Conservation (phyloP, 2,113 vertebrate species). For the Saccopteryx bilineata region DNA sequence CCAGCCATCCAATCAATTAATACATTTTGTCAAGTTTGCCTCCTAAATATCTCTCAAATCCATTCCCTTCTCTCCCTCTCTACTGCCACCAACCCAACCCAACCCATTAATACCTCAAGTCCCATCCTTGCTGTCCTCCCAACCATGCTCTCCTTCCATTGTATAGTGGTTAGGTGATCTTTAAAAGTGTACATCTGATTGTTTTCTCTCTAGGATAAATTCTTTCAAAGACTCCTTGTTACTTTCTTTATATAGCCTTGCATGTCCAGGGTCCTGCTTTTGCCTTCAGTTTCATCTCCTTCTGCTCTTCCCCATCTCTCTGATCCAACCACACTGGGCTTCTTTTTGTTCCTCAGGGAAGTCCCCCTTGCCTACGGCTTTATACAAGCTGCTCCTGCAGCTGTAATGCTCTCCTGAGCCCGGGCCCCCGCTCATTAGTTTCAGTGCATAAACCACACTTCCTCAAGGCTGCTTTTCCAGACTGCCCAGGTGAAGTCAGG, state of each 20-base stretch:
- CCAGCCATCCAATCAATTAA: background rate
- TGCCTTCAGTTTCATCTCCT: background rate
- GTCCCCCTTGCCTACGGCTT: background rate
- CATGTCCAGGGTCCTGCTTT: background rate
- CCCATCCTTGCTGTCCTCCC: background rate
- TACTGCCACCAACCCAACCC: background rate
- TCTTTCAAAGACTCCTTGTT: background rate
- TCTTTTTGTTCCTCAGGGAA: background rate
- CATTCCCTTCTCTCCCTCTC: background rate
- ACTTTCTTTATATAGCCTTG: background rate
- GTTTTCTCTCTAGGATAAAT: background rate
- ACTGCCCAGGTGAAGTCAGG: background rate
- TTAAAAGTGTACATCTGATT: background rate
- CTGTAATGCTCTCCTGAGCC: background rate
- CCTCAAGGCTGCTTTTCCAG: background rate
- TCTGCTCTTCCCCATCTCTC: background rate
- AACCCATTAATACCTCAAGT: background rate
- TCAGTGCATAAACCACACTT: background rate
- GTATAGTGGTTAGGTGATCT: background rate
- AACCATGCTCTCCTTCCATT: background rate
- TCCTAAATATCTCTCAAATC: background rate
- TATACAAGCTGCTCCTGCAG: background rate
- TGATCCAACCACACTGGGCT: background rate
- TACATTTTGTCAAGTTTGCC: background rate
- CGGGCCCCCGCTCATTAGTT: background rate